phyloP scores from a whole-genome alignment of 2,888 invertebrate genomes.

The Amorpha juglandis region DNA sequence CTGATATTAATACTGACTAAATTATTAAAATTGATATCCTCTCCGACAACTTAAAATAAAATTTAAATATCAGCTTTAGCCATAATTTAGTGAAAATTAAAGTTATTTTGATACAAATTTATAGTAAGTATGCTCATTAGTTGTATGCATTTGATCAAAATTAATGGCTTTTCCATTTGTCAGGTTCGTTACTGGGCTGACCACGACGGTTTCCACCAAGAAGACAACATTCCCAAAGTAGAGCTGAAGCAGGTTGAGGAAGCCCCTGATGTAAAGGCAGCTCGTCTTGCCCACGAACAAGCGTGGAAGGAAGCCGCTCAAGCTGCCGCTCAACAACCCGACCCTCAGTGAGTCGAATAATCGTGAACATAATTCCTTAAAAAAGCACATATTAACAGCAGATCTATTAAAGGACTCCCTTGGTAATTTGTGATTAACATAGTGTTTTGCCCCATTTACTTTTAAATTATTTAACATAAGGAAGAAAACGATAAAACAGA shows the following conservation, averaged over 20 bases:
- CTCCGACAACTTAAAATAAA: no score
- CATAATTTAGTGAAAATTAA: no score
- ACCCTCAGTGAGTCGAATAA: constrained; percentile 44
- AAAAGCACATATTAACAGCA: background rate
- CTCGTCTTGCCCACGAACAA: constrained; percentile 87
- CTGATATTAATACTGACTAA: no score
- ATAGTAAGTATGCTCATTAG: no score
- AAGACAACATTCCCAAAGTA: constrained; percentile 88
- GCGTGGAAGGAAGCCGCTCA: constrained; percentile 85
- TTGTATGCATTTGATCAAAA: no score
- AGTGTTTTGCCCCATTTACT: no score
- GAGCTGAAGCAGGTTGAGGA: constrained; percentile 86
- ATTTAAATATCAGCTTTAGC: no score
- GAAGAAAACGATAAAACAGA: no score
- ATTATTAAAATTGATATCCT: no score
- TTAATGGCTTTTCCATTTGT: constrained; percentile 6
- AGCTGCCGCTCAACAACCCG: constrained; percentile 56
- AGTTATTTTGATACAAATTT: no score
- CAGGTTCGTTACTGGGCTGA: constrained; percentile 90
- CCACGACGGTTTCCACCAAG: constrained; percentile 90
- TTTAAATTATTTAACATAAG: no score
- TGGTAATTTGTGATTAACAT: no score
- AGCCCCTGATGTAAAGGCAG: constrained; percentile 88
- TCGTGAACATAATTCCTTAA: background rate
- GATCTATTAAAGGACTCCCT: background rate